Conservation (phyloP, 35 echinoderm and acorn worm species). For the Eucidaris tribuloides region DNA sequence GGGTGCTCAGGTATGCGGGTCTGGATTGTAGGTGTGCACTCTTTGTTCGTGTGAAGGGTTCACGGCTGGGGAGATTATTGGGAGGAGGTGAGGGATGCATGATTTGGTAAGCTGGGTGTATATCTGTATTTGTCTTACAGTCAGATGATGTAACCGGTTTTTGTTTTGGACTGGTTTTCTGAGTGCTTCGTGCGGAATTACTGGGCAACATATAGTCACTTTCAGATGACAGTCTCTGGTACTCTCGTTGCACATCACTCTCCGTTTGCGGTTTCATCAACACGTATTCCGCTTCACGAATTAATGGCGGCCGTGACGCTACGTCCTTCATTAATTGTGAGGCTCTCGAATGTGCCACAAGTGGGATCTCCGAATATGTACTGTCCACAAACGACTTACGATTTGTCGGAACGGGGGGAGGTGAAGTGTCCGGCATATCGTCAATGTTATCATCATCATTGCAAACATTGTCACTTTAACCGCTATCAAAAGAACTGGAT, state of each 20-base stretch:
- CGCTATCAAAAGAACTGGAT: background rate
- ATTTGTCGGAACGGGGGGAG: background rate
- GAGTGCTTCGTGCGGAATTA: background rate
- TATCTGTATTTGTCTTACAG: background rate
- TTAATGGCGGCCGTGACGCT: background rate
- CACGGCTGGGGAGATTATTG: background rate
- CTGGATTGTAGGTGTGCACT: background rate
- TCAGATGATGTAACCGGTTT: background rate
- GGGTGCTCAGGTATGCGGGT: background rate
- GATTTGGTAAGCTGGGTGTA: background rate
- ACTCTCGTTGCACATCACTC: background rate
- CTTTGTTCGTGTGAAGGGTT: background rate
- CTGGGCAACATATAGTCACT: background rate
- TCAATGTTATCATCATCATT: slow-evolving; percentile 14
- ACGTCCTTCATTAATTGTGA: background rate
- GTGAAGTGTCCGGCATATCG: slow-evolving; percentile 17
- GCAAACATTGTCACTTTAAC: background rate
- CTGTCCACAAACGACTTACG: slow-evolving; percentile 3
- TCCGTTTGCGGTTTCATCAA: slow-evolving; percentile 21
- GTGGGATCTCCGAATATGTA: background rate
- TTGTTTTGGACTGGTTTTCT: background rate
- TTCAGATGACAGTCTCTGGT: background rate
- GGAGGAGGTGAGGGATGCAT: background rate
- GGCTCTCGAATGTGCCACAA: background rate
- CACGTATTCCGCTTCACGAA: slow-evolving; percentile 13